Evolutionary conservation across 2,113 vertebrate genomes (phyloP), one percentile per base, ranked within the genome.

Genomic region (Dicerorhinus sumatrensis): DNA sequence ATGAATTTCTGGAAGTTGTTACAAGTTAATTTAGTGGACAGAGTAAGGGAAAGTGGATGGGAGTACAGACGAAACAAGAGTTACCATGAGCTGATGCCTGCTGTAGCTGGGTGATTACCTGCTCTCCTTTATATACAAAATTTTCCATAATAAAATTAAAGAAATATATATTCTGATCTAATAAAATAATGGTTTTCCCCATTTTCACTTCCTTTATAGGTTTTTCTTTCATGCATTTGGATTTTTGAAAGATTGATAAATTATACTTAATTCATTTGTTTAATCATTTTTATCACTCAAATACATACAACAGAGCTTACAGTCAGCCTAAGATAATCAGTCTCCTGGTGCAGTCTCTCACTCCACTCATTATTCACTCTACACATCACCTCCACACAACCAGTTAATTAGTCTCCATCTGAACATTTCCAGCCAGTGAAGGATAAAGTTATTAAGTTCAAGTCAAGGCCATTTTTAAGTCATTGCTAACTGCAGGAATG

Each of bases 181-280:
- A 86, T 31, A 92, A 72, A 96, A 96, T 18, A 97, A 82, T 27
- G 31, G 17, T 58, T 95, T 54, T 95, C 54, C 63, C 21, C 42
- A 81, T 92, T 95, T 76, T 85, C 4, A 63, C 29, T 85, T 82
- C 75, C 39, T 90, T 62, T 95, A 29, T 13, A 92, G 21, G 23
- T 58, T 84, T 85, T 39, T 62, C 46, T 83, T 91, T 73, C 48
- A 70, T 60, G 51, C 82, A 95, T 83, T 69, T 54, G 0, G 81
- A 73, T 69, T 91, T 79, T 36, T 81, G 29, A 90, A 79, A 51
- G 51, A 39, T 0, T 63, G 54, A 92, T 75, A 86, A 69, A 72
- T 80, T 70, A 60, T 27, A 84, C 36, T 27, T 94, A 56, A 70
- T 80, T 60, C 23, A 77, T 65, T 54, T 95, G 9, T 80, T 86